Evolutionary conservation across 2,113 vertebrate genomes (phyloP).

Genomic region (Chamaea fasciata): DNA sequence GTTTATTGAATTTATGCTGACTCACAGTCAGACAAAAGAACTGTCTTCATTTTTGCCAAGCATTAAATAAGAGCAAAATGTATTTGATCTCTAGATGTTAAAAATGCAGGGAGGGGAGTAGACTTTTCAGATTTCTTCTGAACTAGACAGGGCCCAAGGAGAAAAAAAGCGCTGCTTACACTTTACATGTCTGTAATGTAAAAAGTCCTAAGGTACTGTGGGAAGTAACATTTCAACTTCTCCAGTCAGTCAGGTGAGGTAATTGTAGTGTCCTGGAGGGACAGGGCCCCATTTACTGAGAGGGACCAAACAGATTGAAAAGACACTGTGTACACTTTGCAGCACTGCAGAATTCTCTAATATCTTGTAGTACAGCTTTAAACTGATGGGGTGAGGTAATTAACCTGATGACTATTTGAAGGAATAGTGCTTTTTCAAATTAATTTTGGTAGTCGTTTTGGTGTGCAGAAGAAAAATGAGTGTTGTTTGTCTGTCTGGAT

Average conservation of each 20-base stretch:
- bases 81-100: background rate
- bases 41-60: background rate
- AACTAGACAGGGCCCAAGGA: background rate
- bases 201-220: background rate
- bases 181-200: background rate
- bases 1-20: background rate
- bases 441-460: background rate
- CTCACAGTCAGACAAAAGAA: background rate
- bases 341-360: background rate
- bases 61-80: background rate
- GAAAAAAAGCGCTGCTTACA: background rate
- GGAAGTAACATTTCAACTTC: background rate
- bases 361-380: background rate
- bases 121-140: background rate
- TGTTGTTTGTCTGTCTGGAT: background rate
- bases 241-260: background rate
- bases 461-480: background rate
- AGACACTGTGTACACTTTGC: background rate
- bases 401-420: background rate
- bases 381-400: background rate
- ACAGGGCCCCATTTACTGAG: background rate
- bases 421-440: background rate
- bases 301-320: background rate
- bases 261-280: background rate
- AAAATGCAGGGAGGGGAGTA: background rate